phyloP scores from a whole-genome alignment of 1,140 invertebrate species.

The Trachymyrmex cornetzi region DNA sequence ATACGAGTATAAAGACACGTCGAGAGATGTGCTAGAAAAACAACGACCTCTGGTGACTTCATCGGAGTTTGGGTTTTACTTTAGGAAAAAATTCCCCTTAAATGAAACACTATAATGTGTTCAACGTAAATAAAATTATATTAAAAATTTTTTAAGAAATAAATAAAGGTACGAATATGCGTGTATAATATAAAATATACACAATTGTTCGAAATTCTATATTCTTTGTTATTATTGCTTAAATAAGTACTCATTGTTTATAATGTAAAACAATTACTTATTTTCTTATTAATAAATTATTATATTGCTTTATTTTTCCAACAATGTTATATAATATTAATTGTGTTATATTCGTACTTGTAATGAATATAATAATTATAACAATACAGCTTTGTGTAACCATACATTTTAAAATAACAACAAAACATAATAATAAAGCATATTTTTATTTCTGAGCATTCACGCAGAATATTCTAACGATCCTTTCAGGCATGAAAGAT shows the following conservation, averaged over 20 bases:
- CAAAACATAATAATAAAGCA: neutral
- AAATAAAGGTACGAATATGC: neutral
- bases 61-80: too few relatives aligned
- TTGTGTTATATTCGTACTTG: neutral
- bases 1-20: too few relatives aligned
- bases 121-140: too few relatives aligned
- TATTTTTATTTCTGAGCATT: neutral
- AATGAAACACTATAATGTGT: neutral
- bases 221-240: neutral
- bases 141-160: neutral
- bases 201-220: neutral
- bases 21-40: too few relatives aligned
- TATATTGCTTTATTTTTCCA: neutral
- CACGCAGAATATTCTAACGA: constrained; percentile 2
- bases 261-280: neutral
- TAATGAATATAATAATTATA: neutral
- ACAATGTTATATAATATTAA: neutral
- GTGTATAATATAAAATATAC: neutral
- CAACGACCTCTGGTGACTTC: too few relatives aligned
- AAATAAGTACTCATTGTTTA: neutral
- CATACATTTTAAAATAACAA: neutral
- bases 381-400: neutral
- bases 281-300: neutral
- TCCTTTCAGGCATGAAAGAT: neutral
- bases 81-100: too few relatives aligned